A percentile compares a stretch with the other conserved stretches of the same genome.
phyloP scores from a whole-genome alignment of 2,888 invertebrate species.

The Dryobota labecula region DNA sequence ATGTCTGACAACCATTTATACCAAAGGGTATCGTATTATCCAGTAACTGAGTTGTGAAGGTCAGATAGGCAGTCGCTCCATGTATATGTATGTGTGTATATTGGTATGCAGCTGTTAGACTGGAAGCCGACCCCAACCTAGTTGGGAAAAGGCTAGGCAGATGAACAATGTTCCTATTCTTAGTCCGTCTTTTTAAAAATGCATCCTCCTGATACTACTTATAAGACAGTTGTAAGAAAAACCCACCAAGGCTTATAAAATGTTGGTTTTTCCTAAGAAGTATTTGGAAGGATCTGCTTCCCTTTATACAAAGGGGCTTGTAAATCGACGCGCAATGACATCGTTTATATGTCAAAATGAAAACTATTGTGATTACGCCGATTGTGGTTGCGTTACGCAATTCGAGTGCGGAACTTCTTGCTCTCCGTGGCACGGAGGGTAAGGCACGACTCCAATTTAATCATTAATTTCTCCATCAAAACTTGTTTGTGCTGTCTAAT shows the following conservation, averaged over 20 bases:
- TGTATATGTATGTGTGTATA: no score
- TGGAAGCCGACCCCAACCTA: no score
- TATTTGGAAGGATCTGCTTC: neutral
- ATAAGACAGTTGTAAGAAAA: neutral
- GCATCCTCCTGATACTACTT: neutral
- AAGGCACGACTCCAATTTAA: neutral
- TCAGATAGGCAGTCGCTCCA: no score
- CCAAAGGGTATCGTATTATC: no score
- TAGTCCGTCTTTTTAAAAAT: neutral
- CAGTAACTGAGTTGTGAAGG: no score
- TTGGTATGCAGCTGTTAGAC: no score
- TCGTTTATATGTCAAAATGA: conserved; percentile 18
- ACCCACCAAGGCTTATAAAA: no score
- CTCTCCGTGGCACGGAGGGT: conserved; percentile 3
- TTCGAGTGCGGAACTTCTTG: conserved; percentile 20
- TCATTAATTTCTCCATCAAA: conserved; percentile 33
- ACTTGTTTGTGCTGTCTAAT: conserved; percentile 46
- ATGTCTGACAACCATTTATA: no score
- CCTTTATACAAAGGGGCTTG: neutral
- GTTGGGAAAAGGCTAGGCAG: no score
- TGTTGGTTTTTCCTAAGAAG: no score
- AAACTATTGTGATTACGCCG: conserved; percentile 17
- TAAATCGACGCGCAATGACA: neutral
- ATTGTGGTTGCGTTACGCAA: conserved; percentile 24
- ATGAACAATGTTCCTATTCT: neutral